These are phyloP conservation scores for Helicoverpa assulta DNA, from an alignment of 2,888 invertebrate genomes.

Conservation along the genomic window DNA sequence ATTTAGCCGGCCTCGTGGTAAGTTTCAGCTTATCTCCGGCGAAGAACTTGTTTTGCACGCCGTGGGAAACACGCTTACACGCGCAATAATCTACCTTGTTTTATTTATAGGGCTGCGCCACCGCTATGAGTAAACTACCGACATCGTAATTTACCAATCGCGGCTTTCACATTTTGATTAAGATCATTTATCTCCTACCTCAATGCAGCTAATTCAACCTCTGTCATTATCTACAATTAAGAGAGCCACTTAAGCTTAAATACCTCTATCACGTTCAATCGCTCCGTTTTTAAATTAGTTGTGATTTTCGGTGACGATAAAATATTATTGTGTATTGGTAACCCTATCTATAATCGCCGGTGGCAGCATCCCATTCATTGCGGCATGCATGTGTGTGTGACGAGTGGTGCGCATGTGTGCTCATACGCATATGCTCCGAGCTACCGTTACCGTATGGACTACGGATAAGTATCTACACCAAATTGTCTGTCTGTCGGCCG, in stretches of 20 bases:
- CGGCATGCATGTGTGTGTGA: conserved; percentile 64
- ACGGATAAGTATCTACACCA: conserved; percentile 73
- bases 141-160: conserved; percentile 63
- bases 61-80: conserved; percentile 87
- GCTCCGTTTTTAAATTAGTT: conserved; percentile 59
- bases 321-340: conserved; percentile 67
- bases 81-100: conserved; percentile 84
- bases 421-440: conserved; percentile 67
- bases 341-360: conserved; percentile 77
- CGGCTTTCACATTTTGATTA: conserved; percentile 72
- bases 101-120: conserved; percentile 82
- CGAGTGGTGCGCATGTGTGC: conserved; percentile 55
- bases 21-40: conserved; percentile 86
- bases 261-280: conserved; percentile 61
- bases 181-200: conserved; percentile 61
- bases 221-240: conserved; percentile 56
- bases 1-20: conserved; percentile 84
- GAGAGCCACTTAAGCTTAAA: conserved; percentile 53
- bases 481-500: conserved; percentile 73
- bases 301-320: conserved; percentile 64
- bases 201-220: conserved; percentile 61
- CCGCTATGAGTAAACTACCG: conserved; percentile 59
- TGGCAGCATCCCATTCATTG: conserved; percentile 86
- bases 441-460: conserved; percentile 78
- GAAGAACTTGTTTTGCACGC: conserved; percentile 86